A percentile compares a stretch with the other conserved stretches of the same genome.
These are phyloP conservation scores for Emydura subglobosa DNA, from an alignment of 2,113 vertebrate genomes.

Conservation along the genomic window DNA sequence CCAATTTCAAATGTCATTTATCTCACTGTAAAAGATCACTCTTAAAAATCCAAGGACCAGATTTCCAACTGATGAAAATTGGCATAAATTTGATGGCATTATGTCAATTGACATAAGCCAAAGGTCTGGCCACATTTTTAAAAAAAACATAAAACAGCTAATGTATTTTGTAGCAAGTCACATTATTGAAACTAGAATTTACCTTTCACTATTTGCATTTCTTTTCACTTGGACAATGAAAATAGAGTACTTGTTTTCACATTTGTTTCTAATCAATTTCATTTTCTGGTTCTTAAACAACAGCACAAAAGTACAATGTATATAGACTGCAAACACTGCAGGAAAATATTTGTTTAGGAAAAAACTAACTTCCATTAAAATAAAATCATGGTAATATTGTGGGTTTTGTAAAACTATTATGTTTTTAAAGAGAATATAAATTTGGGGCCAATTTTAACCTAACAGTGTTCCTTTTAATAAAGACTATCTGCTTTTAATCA, in stretches of 20 bases:
- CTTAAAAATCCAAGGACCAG: neutral
- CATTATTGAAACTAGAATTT: neutral
- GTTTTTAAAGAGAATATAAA: neutral
- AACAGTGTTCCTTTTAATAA: neutral
- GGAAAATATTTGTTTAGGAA: neutral
- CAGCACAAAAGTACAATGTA: neutral
- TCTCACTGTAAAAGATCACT: neutral
- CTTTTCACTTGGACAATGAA: neutral
- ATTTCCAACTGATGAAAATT: neutral
- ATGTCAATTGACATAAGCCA: neutral
- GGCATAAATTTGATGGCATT: neutral
- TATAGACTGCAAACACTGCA: neutral
- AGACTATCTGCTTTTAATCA: neutral
- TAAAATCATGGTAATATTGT: neutral
- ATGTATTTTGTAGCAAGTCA: neutral
- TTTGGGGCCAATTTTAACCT: neutral
- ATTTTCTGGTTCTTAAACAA: neutral
- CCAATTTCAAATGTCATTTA: slow-evolving; percentile 39
- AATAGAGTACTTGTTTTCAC: neutral
- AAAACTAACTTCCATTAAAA: neutral
- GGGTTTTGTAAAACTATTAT: neutral
- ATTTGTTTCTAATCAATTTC: neutral
- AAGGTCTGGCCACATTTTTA: neutral
- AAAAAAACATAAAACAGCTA: neutral
- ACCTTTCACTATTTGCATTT: neutral